These are phyloP conservation scores for Heliconius nattereri DNA, from an alignment of 1,140 invertebrate species.

Conservation along the genomic window DNA sequence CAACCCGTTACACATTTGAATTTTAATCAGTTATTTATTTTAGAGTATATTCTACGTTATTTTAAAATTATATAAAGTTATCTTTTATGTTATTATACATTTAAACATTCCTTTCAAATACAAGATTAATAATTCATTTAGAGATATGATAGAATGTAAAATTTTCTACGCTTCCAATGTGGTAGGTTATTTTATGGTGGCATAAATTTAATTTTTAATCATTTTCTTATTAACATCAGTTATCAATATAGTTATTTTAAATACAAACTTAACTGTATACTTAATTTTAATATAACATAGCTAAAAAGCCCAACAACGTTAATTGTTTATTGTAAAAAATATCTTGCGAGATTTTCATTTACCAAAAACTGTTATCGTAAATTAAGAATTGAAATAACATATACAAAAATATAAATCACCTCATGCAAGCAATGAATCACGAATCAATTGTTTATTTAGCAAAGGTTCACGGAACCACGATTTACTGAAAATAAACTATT, in stretches of 20 bases:
- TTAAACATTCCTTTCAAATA: neutral
- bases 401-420: conserved; percentile 40
- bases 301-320: neutral
- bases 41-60: neutral
- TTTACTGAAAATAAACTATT: conserved; percentile 63
- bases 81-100: neutral
- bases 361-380: conserved; percentile 17
- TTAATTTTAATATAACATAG: neutral
- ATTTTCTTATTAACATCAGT: no score
- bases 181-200: no score
- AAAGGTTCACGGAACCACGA: conserved; percentile 55
- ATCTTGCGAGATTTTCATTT: conserved; percentile 17
- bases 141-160: neutral
- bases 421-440: conserved; percentile 44
- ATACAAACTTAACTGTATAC: no score
- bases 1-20: neutral
- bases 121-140: neutral
- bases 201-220: no score
- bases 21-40: neutral
- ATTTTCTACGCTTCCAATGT: neutral
- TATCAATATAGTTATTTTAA: no score
- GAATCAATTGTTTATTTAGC: conserved; percentile 58
- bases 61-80: neutral
- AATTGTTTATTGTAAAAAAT: neutral
- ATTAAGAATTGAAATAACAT: conserved; percentile 24